Conservation (phyloP, 2,797 vertebrate species). For the Amazona finschi region DNA sequence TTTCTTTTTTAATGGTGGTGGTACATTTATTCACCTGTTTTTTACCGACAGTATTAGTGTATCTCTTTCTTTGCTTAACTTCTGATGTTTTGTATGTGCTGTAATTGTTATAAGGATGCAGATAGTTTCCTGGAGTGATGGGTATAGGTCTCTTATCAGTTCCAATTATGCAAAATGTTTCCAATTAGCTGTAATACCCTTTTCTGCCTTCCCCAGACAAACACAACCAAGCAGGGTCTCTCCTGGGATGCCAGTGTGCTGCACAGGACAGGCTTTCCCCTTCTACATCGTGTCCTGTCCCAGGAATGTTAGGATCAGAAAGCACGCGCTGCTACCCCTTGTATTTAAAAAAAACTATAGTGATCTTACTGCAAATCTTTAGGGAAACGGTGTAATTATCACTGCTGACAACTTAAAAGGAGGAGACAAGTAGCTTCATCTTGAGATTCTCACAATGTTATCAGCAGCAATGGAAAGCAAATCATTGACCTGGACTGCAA, state of each 20-base stretch:
- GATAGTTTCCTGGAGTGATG: slow-evolving; percentile 15
- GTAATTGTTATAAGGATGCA: neutral
- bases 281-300: neutral
- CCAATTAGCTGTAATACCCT: slow-evolving; percentile 26
- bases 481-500: neutral
- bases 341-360: neutral
- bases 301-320: accelerated
- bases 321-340: neutral
- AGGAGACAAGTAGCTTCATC: neutral
- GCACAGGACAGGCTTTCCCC: neutral
- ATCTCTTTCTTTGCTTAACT: neutral
- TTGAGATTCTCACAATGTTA: neutral
- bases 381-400: neutral
- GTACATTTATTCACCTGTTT: neutral
- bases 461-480: neutral
- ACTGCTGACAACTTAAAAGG: neutral
- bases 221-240: neutral
- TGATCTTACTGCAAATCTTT: neutral
- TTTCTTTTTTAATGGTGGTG: neutral
- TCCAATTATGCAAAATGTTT: slow-evolving; percentile 33
- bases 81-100: neutral
- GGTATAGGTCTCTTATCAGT: neutral
- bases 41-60: neutral
- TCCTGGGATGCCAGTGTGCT: neutral
- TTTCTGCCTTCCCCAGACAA: neutral